These are phyloP conservation scores for Linepithema humile DNA, from an alignment of 1,140 invertebrate genomes.

Conservation along the genomic window DNA sequence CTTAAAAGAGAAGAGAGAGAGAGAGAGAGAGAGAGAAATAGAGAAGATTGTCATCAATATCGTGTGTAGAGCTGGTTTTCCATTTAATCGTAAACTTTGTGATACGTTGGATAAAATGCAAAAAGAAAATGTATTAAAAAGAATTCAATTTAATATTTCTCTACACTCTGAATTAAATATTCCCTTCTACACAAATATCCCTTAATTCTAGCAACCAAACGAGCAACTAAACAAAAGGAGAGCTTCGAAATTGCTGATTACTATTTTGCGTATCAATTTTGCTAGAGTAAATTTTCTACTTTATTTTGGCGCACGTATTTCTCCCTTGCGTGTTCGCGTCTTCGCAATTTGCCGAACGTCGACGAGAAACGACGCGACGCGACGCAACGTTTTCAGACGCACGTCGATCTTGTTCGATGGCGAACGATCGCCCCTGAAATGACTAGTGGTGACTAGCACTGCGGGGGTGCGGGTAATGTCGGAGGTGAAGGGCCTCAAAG, in stretches of 20 bases:
- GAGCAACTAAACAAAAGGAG: too few relatives aligned
- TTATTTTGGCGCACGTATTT: background rate
- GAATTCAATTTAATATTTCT: background rate
- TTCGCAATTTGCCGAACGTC: constrained; percentile 23
- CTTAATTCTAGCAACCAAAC: too few relatives aligned
- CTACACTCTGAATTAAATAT: background rate
- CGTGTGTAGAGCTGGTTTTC: background rate
- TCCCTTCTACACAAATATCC: too few relatives aligned
- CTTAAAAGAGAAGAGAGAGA: background rate
- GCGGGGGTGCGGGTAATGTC: constrained; percentile 41
- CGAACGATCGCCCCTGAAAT: constrained; percentile 69
- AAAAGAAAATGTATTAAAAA: background rate
- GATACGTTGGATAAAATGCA: too few relatives aligned
- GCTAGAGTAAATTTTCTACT: background rate
- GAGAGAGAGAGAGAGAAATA: background rate
- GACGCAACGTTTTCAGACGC: constrained; percentile 62
- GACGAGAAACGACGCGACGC: constrained; percentile 40
- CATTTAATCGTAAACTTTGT: background rate
- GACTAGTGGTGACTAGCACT: constrained; percentile 66
- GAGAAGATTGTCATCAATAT: background rate
- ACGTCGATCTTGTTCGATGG: constrained; percentile 64
- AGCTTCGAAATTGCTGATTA: background rate
- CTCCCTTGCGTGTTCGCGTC: background rate
- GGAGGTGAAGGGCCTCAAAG: constrained; percentile 70
- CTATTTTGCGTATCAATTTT: constrained; percentile 2